Evolutionary conservation across 2,113 vertebrate species (phyloP).

Genomic region (Mustela lutreola): DNA sequence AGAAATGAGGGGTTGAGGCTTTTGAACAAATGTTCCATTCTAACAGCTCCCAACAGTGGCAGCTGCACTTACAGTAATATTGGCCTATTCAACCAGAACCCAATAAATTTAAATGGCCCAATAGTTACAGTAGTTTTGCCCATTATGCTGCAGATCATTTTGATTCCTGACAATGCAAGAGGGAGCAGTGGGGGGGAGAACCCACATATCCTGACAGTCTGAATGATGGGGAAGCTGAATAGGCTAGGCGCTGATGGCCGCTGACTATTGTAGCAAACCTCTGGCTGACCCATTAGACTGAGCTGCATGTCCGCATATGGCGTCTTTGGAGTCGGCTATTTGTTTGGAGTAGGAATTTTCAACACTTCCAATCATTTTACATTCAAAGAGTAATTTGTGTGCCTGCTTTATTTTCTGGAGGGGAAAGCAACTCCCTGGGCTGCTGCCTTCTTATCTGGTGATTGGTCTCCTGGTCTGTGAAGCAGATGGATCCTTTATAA

Average conservation of each 20-base stretch:
- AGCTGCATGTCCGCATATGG: background rate
- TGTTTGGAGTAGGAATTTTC: conserved; percentile 35
- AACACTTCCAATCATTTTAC: conserved; percentile 46
- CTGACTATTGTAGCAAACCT: background rate
- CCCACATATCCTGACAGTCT: conserved; percentile 71
- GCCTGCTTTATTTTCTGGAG: conserved; percentile 15
- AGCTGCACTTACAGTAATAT: conserved; percentile 80
- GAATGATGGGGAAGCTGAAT: conserved; percentile 78
- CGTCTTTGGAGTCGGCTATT: background rate
- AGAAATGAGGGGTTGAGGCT: conserved; percentile 60
- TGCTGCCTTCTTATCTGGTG: background rate
- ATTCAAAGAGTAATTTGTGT: conserved; percentile 58
- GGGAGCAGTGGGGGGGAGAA: background rate
- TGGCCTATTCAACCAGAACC: conserved; percentile 80
- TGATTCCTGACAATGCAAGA: conserved; percentile 81
- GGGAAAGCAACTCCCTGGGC: background rate
- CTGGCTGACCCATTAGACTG: background rate
- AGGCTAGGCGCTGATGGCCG: conserved; percentile 31
- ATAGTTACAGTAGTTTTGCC: conserved; percentile 82
- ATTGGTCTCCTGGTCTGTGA: background rate
- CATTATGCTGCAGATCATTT: conserved; percentile 82
- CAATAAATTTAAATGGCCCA: conserved; percentile 74
- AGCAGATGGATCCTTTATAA: background rate
- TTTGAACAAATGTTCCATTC: conserved; percentile 76
- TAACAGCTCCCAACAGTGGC: conserved; percentile 74